Base-by-base conservation (phyloP, 2,888 invertebrate genomes). In the Pammene aurita region DNA sequence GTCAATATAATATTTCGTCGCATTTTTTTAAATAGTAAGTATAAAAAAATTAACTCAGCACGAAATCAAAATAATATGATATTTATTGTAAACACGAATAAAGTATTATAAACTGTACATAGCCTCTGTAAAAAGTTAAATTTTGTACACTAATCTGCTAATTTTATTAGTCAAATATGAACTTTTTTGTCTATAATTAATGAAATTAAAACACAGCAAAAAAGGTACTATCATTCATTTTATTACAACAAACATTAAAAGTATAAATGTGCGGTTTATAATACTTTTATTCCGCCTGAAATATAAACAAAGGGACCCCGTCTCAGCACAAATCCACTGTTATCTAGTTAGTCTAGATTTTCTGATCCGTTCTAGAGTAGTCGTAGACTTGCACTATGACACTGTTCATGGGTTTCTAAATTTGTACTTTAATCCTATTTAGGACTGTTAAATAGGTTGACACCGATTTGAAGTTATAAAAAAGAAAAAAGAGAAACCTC, bases 271-370 rank as follows among this genome's bases (percentile, higher is more conserved):
- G 18, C 26, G 34, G 46, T 63, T 54, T 54, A 42, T 34, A 58
- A 56, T 44, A 63, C 34, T 60, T 71, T 13, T 61, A 38, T 26
- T 13, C 68, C 7, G 0, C 72, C 75, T 72, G 72, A 75, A 76
- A 70, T 76, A 64, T 73, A 75, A 64, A 81, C 80, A 79, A 80
- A 84, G 86, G 87, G 86, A 85, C 86, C 84, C 83, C 73, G 86
- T 87, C 83, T 86, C 86, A 83, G 86, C 87, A 88, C 88, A 88
- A 88, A 76, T 71, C 73, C 74, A 75, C 71, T 77, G 75, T 76
- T 74, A 71, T 52, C 67, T 68, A 71, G 67, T 67, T 75, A 70
- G 73, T 72, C 67, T 67, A 67, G 55, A 66, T 64, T 68, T 70
- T 73, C 72, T 73, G 76, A 75, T 73, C 46, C 42, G 34, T 72